Evolutionary conservation across 2,888 invertebrate genomes (phyloP).

Genomic region (Thyatira batis): DNA sequence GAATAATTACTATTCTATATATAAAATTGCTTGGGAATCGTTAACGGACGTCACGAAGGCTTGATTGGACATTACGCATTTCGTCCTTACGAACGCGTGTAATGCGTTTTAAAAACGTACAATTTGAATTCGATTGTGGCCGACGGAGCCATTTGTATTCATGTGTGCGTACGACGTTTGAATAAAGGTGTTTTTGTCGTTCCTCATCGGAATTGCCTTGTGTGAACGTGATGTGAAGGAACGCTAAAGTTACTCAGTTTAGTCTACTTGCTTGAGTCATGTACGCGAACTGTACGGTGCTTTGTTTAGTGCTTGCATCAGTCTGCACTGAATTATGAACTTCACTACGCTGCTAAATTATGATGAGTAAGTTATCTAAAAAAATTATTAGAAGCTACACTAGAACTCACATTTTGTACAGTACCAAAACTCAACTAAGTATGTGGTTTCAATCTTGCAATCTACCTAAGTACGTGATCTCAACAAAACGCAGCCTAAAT

Average conservation of each 20-base stretch:
- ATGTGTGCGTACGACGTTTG: slow-evolving; percentile 49
- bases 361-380: too few relatives aligned
- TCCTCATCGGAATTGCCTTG: slow-evolving; percentile 68
- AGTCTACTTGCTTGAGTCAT: slow-evolving; percentile 13
- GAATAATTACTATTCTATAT: slow-evolving; percentile 14
- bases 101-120: slow-evolving; percentile 50
- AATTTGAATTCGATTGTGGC: slow-evolving; percentile 66
- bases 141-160: slow-evolving; percentile 67
- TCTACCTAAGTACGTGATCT: not conserved
- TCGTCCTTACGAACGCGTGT: slow-evolving; percentile 64
- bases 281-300: slow-evolving; percentile 8
- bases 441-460: not conserved
- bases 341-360: not conserved
- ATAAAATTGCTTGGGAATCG: slow-evolving; percentile 11
- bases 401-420: not conserved
- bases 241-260: slow-evolving; percentile 30
- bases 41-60: slow-evolving; percentile 18
- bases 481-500: not conserved
- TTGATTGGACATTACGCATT: slow-evolving; percentile 40
- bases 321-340: not conserved
- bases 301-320: slow-evolving; percentile 4
- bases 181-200: slow-evolving; percentile 71
- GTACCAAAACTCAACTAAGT: too few relatives aligned
- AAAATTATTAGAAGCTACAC: not conserved
- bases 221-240: slow-evolving; percentile 68